Evolutionary conservation across 2,888 invertebrate species (phyloP).

Genomic region (Hydraecia micacea): DNA sequence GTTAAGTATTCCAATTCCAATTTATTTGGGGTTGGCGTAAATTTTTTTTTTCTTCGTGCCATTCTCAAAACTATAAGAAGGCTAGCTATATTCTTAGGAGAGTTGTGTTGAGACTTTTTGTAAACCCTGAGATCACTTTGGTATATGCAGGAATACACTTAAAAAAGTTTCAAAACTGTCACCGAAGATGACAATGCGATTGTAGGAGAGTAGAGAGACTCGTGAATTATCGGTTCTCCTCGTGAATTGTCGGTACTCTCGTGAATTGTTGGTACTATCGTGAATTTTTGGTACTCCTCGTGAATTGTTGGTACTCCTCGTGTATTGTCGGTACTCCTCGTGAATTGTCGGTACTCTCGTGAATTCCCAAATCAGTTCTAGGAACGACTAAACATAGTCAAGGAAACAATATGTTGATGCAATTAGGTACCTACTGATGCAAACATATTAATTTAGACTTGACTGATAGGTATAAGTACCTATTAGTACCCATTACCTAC

Average conservation of each 20-base stretch:
- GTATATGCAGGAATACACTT: neutral
- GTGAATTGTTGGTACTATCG: neutral
- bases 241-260: slow-evolving; percentile 18
- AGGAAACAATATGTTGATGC: neutral
- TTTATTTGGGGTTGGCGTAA: too few relatives aligned
- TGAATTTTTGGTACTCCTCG: neutral
- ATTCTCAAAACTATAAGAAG: neutral
- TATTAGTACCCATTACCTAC: too few relatives aligned
- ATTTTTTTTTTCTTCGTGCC: neutral
- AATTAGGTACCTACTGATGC: neutral
- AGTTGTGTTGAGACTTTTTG: neutral
- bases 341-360: neutral
- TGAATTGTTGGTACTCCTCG: slow-evolving; percentile 15
- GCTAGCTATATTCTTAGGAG: neutral
- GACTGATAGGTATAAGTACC: neutral
- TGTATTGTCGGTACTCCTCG: too few relatives aligned
- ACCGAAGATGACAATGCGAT: neutral
- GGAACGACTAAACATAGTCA: slow-evolving; percentile 9
- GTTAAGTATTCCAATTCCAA: too few relatives aligned
- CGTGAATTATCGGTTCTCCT: neutral
- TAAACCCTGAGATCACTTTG: neutral
- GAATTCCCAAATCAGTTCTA: slow-evolving; percentile 18
- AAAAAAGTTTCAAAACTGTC: neutral
- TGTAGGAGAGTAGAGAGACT: too few relatives aligned
- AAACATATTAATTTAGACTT: slow-evolving; percentile 1